These are phyloP conservation scores for Diaprepes abbreviatus DNA, from an alignment of 2,888 invertebrate species.

Conservation along the genomic window DNA sequence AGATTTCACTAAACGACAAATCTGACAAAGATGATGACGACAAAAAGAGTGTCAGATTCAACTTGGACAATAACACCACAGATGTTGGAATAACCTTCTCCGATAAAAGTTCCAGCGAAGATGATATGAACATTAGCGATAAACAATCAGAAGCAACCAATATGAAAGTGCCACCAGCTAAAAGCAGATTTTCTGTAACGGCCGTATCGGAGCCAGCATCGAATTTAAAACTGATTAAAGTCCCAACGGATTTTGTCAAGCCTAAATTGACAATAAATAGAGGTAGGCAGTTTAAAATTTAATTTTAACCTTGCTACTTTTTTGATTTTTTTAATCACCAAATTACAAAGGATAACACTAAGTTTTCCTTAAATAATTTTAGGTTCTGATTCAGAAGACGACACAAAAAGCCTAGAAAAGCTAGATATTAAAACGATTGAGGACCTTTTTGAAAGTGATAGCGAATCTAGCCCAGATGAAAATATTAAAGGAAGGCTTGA, in stretches of 20 bases:
- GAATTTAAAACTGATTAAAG: conserved; percentile 69
- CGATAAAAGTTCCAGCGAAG: conserved; percentile 63
- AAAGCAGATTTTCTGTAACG: conserved; percentile 60
- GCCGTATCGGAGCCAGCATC: conserved; percentile 55
- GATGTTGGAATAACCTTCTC: conserved; percentile 66
- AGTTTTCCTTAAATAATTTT: no score
- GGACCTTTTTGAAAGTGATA: conserved; percentile 53
- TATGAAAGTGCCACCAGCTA: conserved; percentile 57
- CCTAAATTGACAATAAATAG: conserved; percentile 71
- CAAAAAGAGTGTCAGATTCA: conserved; percentile 81
- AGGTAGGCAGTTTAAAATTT: no score
- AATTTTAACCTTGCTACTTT: no score
- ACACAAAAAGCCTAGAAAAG: conserved; percentile 65
- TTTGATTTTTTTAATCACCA: no score
- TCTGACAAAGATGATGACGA: conserved; percentile 77
- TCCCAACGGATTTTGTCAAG: conserved; percentile 74
- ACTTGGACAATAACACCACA: conserved; percentile 69
- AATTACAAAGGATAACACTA: no score
- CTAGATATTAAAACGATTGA: conserved; percentile 54
- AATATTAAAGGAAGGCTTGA: conserved; percentile 55
- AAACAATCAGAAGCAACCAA: conserved; percentile 55
- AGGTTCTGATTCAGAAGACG: conserved; percentile 69
- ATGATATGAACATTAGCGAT: conserved; percentile 56
- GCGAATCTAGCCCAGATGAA: conserved; percentile 53
- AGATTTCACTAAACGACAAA: conserved; percentile 52